Evolutionary conservation across 1,140 invertebrate genomes (phyloP).

Genomic region (Brachionus asplanchnoidis): DNA sequence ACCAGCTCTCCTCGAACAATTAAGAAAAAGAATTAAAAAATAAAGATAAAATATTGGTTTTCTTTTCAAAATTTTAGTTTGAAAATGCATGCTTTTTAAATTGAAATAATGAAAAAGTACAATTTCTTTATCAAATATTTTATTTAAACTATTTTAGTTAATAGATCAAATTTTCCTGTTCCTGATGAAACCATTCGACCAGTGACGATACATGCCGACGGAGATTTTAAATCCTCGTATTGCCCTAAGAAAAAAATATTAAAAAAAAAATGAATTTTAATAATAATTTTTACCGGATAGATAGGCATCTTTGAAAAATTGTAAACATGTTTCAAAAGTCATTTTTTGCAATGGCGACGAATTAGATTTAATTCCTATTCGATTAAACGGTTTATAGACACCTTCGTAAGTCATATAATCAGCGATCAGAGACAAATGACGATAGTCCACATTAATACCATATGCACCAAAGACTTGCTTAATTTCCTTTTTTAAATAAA

Average conservation of each 20-base stretch:
- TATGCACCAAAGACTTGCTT: conserved; percentile 89
- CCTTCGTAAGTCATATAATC: conserved; percentile 98
- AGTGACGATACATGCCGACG: conserved; percentile 79
- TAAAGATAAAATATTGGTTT: too few relatives aligned
- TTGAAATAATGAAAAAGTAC: neutral
- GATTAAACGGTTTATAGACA: conserved; percentile 77
- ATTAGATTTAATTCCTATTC: conserved; percentile 78
- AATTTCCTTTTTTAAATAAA: conserved; percentile 66
- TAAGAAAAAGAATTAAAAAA: too few relatives aligned
- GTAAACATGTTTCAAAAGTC: conserved; percentile 87
- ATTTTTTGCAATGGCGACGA: conserved; percentile 92
- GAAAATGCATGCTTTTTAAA: too few relatives aligned
- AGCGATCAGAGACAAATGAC: conserved; percentile 84
- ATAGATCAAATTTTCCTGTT: conserved; percentile 72
- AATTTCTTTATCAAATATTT: neutral
- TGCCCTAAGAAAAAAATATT: conserved; percentile 59
- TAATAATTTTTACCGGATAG: conserved; percentile 58
- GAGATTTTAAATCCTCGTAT: conserved; percentile 72
- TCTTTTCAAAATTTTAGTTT: too few relatives aligned
- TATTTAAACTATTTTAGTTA: conserved; percentile 45
- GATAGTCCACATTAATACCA: conserved; percentile 84
- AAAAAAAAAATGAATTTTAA: neutral
- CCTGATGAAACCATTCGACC: conserved; percentile 76
- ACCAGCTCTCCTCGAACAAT: too few relatives aligned
- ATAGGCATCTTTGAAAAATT: conserved; percentile 77